These are phyloP conservation scores for Delphinapterus leucas DNA, from an alignment of 2,113 vertebrate genomes.

Conservation along the genomic window DNA sequence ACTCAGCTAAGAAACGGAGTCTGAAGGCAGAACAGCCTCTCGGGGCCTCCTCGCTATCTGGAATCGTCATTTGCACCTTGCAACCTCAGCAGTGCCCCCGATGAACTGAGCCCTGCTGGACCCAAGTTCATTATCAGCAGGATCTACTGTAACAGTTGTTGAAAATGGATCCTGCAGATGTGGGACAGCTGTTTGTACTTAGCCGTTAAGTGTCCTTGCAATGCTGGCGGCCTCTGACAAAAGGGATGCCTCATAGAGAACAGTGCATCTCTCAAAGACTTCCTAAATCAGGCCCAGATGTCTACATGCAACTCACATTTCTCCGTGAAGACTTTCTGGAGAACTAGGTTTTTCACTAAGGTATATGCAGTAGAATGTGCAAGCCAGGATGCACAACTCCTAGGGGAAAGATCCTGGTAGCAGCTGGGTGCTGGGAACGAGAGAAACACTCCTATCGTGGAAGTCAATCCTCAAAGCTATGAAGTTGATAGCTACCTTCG, in stretches of 20 bases:
- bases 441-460: not conserved
- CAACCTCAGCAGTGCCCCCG: not conserved
- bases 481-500: not conserved
- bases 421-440: not conserved
- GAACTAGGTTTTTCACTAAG: not conserved
- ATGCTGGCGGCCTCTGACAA: conserved; percentile 61
- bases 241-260: conserved; percentile 51
- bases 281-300: conserved; percentile 72
- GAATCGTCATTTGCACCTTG: conserved; percentile 74
- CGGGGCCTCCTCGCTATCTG: conserved; percentile 24
- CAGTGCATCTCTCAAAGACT: conserved; percentile 55
- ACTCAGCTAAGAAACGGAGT: not conserved
- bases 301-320: not conserved
- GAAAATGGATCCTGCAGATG: conserved; percentile 63
- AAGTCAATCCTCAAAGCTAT: not conserved
- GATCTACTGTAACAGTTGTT: conserved; percentile 62
- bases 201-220: conserved; percentile 48
- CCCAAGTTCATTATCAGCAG: conserved; percentile 42
- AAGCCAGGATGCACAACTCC: not conserved
- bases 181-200: conserved; percentile 68
- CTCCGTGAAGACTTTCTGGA: conserved; percentile 19
- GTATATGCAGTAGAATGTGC: not conserved
- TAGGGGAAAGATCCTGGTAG: not conserved
- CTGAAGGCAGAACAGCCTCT: conserved; percentile 63
- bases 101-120: not conserved